phyloP scores from a whole-genome alignment of 2,797 vertebrate genomes.

The Xenopus petersii region DNA sequence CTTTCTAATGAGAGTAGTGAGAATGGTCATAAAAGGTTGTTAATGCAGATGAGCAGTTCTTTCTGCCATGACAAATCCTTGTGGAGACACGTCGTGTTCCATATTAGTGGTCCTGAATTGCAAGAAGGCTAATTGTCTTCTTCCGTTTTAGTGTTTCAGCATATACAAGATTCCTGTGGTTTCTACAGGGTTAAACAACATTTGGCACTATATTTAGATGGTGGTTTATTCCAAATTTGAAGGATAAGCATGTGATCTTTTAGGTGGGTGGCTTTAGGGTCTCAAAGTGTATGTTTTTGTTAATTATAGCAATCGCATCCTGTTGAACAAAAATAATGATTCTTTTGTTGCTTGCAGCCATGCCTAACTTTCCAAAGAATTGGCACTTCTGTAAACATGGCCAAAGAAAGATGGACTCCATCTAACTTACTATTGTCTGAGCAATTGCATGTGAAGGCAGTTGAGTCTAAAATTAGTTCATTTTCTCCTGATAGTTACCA shows the following conservation, averaged over 20 bases:
- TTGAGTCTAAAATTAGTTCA: too few species aligned
- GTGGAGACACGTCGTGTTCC: background rate
- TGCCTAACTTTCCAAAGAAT: background rate
- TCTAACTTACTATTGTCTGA: too few species aligned
- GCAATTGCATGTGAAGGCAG: too few species aligned
- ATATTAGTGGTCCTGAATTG: slow-evolving; percentile 2
- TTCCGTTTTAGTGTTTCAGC: background rate
- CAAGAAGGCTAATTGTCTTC: slow-evolving; percentile 17
- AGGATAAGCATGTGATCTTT: slow-evolving; percentile 10
- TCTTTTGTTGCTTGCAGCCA: background rate
- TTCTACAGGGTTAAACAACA: slow-evolving; percentile 24
- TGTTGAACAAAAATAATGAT: background rate
- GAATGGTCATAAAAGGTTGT: too few species aligned
- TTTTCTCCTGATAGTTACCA: too few species aligned
- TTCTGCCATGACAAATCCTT: background rate
- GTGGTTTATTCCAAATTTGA: slow-evolving; percentile 23
- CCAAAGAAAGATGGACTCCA: too few species aligned
- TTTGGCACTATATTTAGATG: slow-evolving; percentile 11
- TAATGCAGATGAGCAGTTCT: too few species aligned
- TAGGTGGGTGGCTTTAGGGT: slow-evolving; percentile 6
- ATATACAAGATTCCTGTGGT: slow-evolving; percentile 36
- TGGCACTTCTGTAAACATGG: too few species aligned
- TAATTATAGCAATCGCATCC: background rate
- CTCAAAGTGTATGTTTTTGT: slow-evolving; percentile 2
- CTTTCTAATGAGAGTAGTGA: too few species aligned